phyloP scores from a whole-genome alignment of 2,888 invertebrate species.

The Microplitis deprimator region DNA sequence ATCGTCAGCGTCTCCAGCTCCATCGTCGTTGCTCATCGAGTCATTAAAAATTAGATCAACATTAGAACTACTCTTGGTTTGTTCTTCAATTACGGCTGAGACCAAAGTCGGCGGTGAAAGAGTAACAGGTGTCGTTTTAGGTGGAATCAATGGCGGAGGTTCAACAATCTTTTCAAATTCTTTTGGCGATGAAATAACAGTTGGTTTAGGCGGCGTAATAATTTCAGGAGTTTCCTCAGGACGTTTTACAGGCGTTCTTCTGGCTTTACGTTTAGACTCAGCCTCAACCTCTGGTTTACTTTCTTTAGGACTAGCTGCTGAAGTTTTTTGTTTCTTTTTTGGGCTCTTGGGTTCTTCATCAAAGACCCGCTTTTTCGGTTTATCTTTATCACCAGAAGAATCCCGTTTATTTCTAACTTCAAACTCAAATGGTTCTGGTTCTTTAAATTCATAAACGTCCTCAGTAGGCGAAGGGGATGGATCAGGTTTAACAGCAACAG shows the following conservation, averaged over 20 bases:
- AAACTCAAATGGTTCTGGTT: constrained; percentile 90
- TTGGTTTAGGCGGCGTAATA: constrained; percentile 26
- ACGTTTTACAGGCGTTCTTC: constrained; percentile 46
- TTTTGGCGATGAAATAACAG: constrained; percentile 46
- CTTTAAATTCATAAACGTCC: constrained; percentile 91
- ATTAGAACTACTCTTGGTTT: constrained; percentile 47
- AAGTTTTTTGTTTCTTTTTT: constrained; percentile 65
- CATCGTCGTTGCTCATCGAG: constrained; percentile 69
- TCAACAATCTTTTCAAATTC: constrained; percentile 51
- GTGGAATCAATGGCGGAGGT: constrained; percentile 29
- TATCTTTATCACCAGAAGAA: constrained; percentile 63
- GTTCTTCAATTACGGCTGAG: constrained; percentile 50
- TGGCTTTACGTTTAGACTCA: constrained; percentile 49
- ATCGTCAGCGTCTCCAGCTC: constrained; percentile 70
- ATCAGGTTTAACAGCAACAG: constrained; percentile 44
- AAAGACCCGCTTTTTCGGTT: constrained; percentile 64
- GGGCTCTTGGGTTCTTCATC: constrained; percentile 67
- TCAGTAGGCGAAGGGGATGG: constrained; percentile 58
- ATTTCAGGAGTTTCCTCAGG: constrained; percentile 39
- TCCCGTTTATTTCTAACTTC: constrained; percentile 74
- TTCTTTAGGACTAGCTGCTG: constrained; percentile 51
- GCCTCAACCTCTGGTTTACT: constrained; percentile 36
- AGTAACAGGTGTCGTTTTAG: constrained; percentile 52
- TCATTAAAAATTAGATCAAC: constrained; percentile 70
- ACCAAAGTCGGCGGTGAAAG: constrained; percentile 46